phyloP scores from a whole-genome alignment of 2,113 vertebrate genomes.

The Helogale parvula region DNA sequence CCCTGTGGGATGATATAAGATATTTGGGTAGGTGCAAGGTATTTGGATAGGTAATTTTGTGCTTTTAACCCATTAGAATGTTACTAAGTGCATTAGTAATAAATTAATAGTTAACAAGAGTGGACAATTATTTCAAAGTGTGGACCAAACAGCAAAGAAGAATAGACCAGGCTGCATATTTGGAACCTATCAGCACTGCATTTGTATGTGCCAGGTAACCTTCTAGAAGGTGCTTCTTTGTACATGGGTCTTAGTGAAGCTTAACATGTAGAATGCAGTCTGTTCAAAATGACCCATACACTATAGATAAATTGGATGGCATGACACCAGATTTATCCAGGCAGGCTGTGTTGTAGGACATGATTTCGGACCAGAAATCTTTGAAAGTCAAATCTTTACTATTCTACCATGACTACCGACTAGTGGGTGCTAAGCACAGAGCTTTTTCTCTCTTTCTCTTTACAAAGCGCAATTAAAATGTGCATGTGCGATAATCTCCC shows the following conservation, averaged over 20 bases:
- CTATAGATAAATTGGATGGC: neutral
- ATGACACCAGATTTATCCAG: neutral
- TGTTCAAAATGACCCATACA: neutral
- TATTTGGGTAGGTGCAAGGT: neutral
- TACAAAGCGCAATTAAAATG: neutral
- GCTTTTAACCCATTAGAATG: slow-evolving; percentile 27
- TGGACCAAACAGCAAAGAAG: neutral
- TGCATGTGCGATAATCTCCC: rapidly evolving
- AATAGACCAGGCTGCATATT: neutral
- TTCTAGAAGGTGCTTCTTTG: neutral
- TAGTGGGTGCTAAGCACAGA: neutral
- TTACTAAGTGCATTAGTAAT: neutral
- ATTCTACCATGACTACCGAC: neutral
- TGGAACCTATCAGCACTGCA: neutral
- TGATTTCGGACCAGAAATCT: neutral
- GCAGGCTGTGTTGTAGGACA: neutral
- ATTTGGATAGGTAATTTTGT: neutral
- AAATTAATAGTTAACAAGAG: slow-evolving; percentile 31
- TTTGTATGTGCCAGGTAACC: neutral
- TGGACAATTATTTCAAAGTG: neutral
- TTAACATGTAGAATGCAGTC: neutral
- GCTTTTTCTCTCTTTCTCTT: neutral
- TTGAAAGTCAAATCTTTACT: slow-evolving; percentile 48
- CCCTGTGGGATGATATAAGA: neutral
- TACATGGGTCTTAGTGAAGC: neutral